phyloP scores from a whole-genome alignment of 2,113 vertebrate species.

The Porphyrio hochstetteri region DNA sequence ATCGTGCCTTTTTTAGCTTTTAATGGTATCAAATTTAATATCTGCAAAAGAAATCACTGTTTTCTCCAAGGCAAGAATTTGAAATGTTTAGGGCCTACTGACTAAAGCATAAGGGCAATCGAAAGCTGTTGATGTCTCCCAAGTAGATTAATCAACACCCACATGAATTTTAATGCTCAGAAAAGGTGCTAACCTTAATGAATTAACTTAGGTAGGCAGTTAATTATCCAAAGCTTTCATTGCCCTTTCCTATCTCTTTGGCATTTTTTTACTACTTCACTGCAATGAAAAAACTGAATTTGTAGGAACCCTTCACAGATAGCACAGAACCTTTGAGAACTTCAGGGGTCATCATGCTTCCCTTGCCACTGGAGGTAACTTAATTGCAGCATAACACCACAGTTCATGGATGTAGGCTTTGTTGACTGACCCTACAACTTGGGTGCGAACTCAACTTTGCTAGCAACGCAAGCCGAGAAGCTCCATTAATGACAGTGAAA shows the following conservation, averaged over 20 bases:
- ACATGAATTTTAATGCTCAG: not conserved
- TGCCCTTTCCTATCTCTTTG: not conserved
- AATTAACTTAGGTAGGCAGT: not conserved
- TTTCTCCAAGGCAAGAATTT: not conserved
- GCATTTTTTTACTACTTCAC: not conserved
- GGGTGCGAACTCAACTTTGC: not conserved
- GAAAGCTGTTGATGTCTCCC: not conserved
- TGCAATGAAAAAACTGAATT: not conserved
- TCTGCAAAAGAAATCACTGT: not conserved
- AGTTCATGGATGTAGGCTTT: not conserved
- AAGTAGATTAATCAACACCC: not conserved
- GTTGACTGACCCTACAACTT: not conserved
- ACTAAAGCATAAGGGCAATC: not conserved
- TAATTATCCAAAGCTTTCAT: not conserved
- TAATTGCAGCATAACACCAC: not conserved
- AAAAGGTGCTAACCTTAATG: not conserved
- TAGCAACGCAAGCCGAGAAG: constrained; percentile 12
- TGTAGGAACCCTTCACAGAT: not conserved
- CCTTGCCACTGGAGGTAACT: not conserved
- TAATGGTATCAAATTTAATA: not conserved
- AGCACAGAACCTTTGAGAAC: not conserved
- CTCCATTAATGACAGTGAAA: constrained; percentile 44
- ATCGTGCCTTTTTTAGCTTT: not conserved
- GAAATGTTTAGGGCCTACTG: not conserved
- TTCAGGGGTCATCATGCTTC: not conserved